Evolutionary conservation across 1,140 invertebrate genomes (phyloP).

Genomic region (Lepidurus couesii): DNA sequence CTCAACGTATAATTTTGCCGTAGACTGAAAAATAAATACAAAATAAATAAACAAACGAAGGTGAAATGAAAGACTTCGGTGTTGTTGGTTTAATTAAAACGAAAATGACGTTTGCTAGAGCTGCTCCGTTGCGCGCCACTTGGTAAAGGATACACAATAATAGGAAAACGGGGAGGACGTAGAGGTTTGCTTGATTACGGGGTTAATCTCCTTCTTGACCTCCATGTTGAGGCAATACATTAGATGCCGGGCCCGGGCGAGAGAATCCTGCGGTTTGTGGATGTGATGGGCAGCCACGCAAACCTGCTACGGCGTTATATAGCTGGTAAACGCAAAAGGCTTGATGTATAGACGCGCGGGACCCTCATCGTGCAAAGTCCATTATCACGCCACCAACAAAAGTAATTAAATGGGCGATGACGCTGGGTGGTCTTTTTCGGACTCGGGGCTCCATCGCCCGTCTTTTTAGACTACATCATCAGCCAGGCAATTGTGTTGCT

Average conservation of each 20-base stretch:
- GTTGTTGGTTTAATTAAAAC: background rate
- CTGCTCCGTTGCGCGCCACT: background rate
- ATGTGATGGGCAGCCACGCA: slow-evolving; percentile 12
- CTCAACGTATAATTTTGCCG: too few species aligned
- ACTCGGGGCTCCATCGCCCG: background rate
- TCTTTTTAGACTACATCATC: slow-evolving; percentile 11
- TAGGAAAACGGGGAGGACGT: background rate
- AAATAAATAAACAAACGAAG: background rate
- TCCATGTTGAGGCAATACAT: background rate
- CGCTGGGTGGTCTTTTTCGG: slow-evolving; percentile 15
- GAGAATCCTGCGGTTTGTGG: background rate
- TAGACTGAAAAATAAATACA: background rate
- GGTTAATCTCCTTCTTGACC: slow-evolving; percentile 6
- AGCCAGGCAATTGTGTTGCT: slow-evolving; percentile 18
- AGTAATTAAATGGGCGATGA: slow-evolving; percentile 22
- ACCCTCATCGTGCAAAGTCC: slow-evolving; percentile 18
- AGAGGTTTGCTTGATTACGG: background rate
- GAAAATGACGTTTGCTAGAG: background rate
- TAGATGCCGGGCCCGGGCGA: background rate
- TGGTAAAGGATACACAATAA: background rate
- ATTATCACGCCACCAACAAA: slow-evolving; percentile 19
- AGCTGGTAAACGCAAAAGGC: background rate
- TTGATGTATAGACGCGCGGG: slow-evolving; percentile 17
- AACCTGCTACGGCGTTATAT: background rate
- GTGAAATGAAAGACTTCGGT: background rate